Percentiles rank a stretch among this genome's conserved stretches.
Evolutionary conservation across 2,888 invertebrate genomes (phyloP).

Genomic region (Siphonodentalium dalli): DNA sequence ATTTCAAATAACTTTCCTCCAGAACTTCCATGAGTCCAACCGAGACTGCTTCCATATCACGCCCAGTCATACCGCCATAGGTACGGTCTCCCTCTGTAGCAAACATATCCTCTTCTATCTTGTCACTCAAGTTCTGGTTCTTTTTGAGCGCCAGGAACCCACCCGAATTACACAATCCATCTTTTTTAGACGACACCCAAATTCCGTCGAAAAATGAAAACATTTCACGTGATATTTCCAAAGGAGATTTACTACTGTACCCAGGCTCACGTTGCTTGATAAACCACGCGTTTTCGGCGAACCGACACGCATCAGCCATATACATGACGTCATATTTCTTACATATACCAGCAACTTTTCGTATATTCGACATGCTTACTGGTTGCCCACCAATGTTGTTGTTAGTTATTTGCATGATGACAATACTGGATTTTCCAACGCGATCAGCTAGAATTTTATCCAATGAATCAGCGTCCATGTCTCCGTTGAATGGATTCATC

Average conservation of each 20-base stretch:
- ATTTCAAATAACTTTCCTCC: conserved; percentile 12
- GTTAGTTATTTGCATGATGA: conserved; percentile 14
- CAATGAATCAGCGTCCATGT: conserved; percentile 12
- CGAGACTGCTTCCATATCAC: conserved; percentile 19
- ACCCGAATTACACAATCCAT: conserved; percentile 20
- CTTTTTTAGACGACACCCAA: conserved; percentile 19
- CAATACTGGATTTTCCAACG: neutral
- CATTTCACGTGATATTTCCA: conserved; percentile 19
- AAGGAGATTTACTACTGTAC: conserved; percentile 1
- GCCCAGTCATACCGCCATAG: conserved; percentile 21
- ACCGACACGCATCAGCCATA: conserved; percentile 17
- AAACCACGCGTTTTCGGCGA: conserved; percentile 23
- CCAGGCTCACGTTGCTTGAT: conserved; percentile 10
- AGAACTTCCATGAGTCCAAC: conserved; percentile 14
- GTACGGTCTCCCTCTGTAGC: conserved; percentile 15
- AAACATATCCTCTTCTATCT: neutral
- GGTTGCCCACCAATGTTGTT: conserved; percentile 11
- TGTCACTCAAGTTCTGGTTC: neutral
- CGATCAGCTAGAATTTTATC: neutral
- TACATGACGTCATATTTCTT: conserved; percentile 6
- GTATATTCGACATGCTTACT: conserved; percentile 22
- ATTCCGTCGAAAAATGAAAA: conserved; percentile 17
- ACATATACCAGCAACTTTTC: conserved; percentile 2
- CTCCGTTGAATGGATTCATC: conserved; percentile 11
- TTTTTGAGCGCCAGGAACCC: conserved; percentile 12